These are phyloP conservation scores for Calameuta idolon DNA, from an alignment of 2,888 invertebrate genomes.

Conservation along the genomic window DNA sequence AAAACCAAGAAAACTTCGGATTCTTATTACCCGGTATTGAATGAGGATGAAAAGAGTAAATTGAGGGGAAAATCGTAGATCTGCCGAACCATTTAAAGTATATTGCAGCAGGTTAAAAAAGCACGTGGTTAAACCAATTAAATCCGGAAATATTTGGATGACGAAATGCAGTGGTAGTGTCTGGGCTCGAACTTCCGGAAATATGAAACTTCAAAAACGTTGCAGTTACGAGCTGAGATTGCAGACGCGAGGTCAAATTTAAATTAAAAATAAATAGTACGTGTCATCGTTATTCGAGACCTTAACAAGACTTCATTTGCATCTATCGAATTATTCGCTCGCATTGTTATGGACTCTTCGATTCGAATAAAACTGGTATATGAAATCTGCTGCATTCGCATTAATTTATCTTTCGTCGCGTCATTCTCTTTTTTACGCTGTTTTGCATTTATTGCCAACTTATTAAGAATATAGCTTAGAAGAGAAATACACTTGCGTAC, in stretches of 20 bases:
- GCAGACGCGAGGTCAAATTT: not conserved
- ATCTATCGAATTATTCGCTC: not conserved
- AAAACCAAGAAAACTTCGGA: not conserved
- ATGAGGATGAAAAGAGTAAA: too few relatives aligned
- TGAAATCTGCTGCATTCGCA: not conserved
- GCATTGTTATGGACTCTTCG: not conserved
- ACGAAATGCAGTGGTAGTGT: not conserved
- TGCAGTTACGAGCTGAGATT: not conserved
- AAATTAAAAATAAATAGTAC: not conserved
- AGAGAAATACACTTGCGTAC: not conserved
- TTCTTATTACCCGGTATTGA: too few relatives aligned
- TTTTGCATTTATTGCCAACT: not conserved
- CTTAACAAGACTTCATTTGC: not conserved
- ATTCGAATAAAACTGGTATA: not conserved
- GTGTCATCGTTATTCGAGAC: not conserved
- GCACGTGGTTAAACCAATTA: not conserved
- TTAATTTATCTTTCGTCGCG: not conserved
- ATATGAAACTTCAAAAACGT: not conserved
- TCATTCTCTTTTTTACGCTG: not conserved
- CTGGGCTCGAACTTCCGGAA: not conserved
- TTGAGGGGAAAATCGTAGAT: too few relatives aligned
- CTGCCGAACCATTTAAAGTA: too few relatives aligned
- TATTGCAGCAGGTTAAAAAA: not conserved
- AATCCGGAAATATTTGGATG: not conserved
- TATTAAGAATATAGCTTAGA: not conserved